Conservation (phyloP, 2,888 invertebrate genomes). For the Habroteleia sp. region DNA sequence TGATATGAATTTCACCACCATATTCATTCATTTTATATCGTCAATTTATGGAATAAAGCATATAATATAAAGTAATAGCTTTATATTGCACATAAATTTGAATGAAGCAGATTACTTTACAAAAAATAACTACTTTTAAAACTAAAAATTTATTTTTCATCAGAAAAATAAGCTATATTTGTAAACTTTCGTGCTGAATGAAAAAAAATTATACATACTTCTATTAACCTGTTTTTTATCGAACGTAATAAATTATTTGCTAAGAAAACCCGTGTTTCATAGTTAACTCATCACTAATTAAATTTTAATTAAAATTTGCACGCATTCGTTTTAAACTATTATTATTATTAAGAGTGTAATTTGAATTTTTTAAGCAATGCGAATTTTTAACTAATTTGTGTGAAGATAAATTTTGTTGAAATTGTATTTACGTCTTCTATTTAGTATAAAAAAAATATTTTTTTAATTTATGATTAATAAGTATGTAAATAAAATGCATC, state of each 20-base stretch:
- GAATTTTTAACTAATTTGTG: constrained; percentile 2
- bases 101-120: too few species aligned
- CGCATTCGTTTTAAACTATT: constrained; percentile 15
- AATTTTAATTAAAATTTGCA: constrained; percentile 41
- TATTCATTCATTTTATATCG: constrained; percentile 22
- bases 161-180: too few species aligned
- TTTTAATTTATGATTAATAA: too few species aligned
- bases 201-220: too few species aligned
- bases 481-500: too few species aligned
- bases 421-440: too few species aligned
- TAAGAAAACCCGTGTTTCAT: constrained; percentile 17
- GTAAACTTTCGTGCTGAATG: too few species aligned
- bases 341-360: constrained; percentile 23
- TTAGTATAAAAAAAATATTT: too few species aligned
- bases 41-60: constrained; percentile 15
- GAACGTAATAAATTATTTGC: constrained; percentile 25
- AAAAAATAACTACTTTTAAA: too few species aligned
- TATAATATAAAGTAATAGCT: too few species aligned
- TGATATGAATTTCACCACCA: constrained; percentile 15
- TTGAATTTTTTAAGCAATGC: constrained; percentile 1
- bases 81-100: too few species aligned
- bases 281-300: constrained; percentile 20
- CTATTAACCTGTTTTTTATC: constrained; percentile 22
- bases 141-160: too few species aligned
- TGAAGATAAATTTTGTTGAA: background rate